Base-by-base conservation (phyloP, 92 coral and sea anemone genomes). In the Zoanthus gigantus region DNA sequence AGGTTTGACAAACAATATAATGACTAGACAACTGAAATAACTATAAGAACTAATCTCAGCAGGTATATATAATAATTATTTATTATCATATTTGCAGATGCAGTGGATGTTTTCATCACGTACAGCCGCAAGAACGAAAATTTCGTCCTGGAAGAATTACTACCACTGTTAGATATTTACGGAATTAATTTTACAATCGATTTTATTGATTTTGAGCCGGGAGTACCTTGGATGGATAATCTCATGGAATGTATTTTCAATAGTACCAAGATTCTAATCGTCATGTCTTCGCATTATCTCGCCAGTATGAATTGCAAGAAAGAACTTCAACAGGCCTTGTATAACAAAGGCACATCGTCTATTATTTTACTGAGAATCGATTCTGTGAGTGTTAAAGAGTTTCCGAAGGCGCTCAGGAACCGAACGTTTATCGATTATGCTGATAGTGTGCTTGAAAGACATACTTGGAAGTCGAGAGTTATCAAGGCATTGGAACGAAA, bases 381-480 rank as follows among this genome's bases (percentile, higher is more conserved):
- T 30, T 61, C 72, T n/a, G 84, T 79, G 72, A 79, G 72, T 14
- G 71, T 58, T 48, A 12, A 37, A 6, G 71, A 37, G 18, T 79
- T 79, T 45, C 84, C 84, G 54, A 79, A 79, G 71, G 84, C 84
- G 16, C 48, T 79, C 72, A 32, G 72, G 71, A 47, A 79, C 56
- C 54, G 84, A 60, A 79, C 84, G 56, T 79, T 79, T 79, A 79
- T 79, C 71, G 84, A 79, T 60, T 79, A 79, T 65, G 83, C 83
- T 48, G 84, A 79, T 37, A 79, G 84, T 9, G 84, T 57, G 54
- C 84, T 79, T 37, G 84, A 79, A 32, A 61, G 84, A 60, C 34
- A 79, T 5, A 79, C 84, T 17, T 79, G 84, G 84, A 60, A 79
- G 15, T 32, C 32, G 12, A 79, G 84, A 61, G 57, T 79, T 60